Base-by-base conservation (phyloP, 2,888 invertebrate genomes). In the Achlya flavicornis region DNA sequence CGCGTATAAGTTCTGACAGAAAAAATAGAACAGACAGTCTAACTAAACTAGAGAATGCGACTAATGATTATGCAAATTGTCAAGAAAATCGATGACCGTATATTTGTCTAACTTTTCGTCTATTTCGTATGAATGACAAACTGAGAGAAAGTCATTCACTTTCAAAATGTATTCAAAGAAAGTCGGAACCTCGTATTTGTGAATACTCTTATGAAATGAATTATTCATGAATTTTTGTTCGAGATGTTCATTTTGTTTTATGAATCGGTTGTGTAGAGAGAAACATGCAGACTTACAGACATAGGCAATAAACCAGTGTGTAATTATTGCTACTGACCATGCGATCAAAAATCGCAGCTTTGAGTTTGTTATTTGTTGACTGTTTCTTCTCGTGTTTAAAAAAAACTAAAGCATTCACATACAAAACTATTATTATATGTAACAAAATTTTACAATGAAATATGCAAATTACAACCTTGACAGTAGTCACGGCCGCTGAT, bases 401-500 rank as follows among this genome's bases (percentile, higher is more conserved):
- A 4, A 41, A 41, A 41, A 12, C 8, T 12, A 41, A 41, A 11
- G 12, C 41, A 41, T 41, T 41, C 7, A 41, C 41, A 12, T 12
- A 12, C n/a, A 1, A 4, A 58, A 38, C 16, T 10, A 57, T 7
- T 8, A 38, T 58, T 16, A 5, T 3, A 7, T 10, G 8, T 19
- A 60, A 12, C 38, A 14, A 41, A 43, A 26, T 60, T 26, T 41
- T 41, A 41, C 4, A 41, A 41, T 60, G 16, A 41, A 60, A 60
- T 60, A 60, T 60, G 43, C 41, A 60, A 60, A 60, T 41, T 5
- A 26, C 26, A 60, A 8, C 60, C 60, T 60, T 60, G 60, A 32
- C 19, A 62, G 16, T 67, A 71, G 74, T 80, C 78, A 79, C 75
- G 78, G 72, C 6, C 64, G 61, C 35, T 67, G 69, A 64, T 79